phyloP scores from a whole-genome alignment of 2,888 invertebrate species.

The Lasioglossum leucozonium region DNA sequence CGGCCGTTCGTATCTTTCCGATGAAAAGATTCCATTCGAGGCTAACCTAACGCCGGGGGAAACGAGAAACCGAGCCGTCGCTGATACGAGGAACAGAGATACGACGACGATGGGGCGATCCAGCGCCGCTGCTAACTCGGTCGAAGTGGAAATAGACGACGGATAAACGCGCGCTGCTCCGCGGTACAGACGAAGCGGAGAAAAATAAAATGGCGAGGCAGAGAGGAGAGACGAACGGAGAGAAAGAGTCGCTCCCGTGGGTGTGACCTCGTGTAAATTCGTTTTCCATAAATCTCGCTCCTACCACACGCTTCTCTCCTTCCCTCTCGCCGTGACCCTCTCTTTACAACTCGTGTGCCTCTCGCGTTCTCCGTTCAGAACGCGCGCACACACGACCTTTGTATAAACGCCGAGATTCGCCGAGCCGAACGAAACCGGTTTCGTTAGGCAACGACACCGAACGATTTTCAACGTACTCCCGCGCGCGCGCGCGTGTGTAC shows the following conservation, averaged over 20 bases:
- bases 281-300: conserved; percentile 78
- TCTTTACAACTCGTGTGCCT: conserved; percentile 1
- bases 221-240: conserved; percentile 33
- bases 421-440: conserved; percentile 82
- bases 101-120: background rate
- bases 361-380: conserved; percentile 34
- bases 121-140: conserved; percentile 49
- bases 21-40: conserved; percentile 55
- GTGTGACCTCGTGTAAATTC: conserved; percentile 79
- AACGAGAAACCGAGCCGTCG: background rate
- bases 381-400: conserved; percentile 77
- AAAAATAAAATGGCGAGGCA: conserved; percentile 18
- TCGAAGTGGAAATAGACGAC: conserved; percentile 59
- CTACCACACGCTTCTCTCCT: conserved; percentile 69
- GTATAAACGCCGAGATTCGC: conserved; percentile 78
- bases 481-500: conserved; percentile 47
- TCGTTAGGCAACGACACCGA: conserved; percentile 75
- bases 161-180: conserved; percentile 33
- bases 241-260: conserved; percentile 71
- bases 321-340: conserved; percentile 29
- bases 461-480: conserved; percentile 73
- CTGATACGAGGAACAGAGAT: background rate
- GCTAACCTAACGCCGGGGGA: conserved; percentile 27
- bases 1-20: conserved; percentile 46
- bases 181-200: conserved; percentile 26